Percentiles rank a stretch among this genome's conserved stretches.
phyloP scores from a whole-genome alignment of 2,113 vertebrate genomes.

The Amphiprion ocellaris region DNA sequence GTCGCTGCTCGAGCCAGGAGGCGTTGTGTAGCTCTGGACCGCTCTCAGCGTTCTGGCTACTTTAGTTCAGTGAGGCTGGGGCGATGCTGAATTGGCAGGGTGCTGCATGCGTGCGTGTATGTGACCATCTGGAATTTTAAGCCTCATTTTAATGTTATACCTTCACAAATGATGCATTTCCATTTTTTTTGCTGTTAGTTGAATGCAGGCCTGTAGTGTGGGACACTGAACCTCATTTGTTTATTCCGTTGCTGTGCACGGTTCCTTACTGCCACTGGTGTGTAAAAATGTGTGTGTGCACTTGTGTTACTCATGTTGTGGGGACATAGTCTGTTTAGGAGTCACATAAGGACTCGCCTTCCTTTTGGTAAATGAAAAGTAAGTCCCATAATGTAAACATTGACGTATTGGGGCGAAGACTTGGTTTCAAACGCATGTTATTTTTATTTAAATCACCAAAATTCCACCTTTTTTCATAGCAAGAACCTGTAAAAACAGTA shows the following conservation, averaged over 20 bases:
- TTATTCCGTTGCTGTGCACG: neutral
- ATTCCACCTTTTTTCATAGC: too few species aligned
- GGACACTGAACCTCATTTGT: neutral
- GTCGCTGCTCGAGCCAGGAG: constrained; percentile 43
- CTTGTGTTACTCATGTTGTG: neutral
- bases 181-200: neutral
- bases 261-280: too few species aligned
- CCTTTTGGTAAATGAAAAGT: too few species aligned
- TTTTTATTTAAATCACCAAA: too few species aligned
- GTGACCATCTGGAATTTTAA: constrained; percentile 19
- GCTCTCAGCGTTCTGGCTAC: constrained; percentile 51
- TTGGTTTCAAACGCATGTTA: too few species aligned
- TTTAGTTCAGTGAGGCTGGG: constrained; percentile 49
- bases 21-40: constrained; percentile 47
- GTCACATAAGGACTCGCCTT: too few species aligned
- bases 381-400: too few species aligned
- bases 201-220: neutral
- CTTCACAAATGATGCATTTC: neutral
- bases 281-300: neutral
- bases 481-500: too few species aligned
- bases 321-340: neutral
- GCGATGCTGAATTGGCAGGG: constrained; percentile 44
- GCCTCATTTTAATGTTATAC: neutral
- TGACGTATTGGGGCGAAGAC: too few species aligned
- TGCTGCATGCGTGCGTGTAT: neutral